Conservation (phyloP, 2,113 vertebrate genomes). For the Synodontis membranacea region DNA sequence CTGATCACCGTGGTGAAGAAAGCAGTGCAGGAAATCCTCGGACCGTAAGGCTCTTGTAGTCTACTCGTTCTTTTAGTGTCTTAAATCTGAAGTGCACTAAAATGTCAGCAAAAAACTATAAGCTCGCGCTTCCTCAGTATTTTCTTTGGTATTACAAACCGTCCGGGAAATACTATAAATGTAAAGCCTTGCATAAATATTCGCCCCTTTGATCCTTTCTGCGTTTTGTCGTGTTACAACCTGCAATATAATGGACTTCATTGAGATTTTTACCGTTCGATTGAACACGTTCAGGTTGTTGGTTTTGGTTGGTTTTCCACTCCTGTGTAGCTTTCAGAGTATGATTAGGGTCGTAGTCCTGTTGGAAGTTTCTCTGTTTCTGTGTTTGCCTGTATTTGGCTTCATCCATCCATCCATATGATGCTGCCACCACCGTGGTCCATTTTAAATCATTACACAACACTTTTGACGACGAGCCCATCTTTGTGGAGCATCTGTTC, state of each 20-base stretch:
- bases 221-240: too few species aligned
- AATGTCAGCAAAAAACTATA: neutral
- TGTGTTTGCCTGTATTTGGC: neutral
- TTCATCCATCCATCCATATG: neutral
- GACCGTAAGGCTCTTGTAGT: constrained; percentile 73
- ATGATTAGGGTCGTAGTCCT: neutral
- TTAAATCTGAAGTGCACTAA: neutral
- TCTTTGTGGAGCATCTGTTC: neutral
- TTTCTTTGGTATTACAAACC: neutral
- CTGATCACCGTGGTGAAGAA: constrained; percentile 90
- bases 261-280: too few species aligned
- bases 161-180: neutral
- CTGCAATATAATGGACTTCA: too few species aligned
- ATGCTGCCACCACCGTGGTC: neutral
- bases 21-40: constrained; percentile 85
- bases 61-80: neutral
- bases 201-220: neutral
- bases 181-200: neutral
- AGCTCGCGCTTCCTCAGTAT: neutral
- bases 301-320: too few species aligned
- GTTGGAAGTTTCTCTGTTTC: neutral
- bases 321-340: neutral
- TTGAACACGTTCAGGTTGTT: neutral
- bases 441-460: neutral
- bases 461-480: neutral